These are phyloP conservation scores for Anguilla marmorata DNA, from an alignment of 2,797 vertebrate species.

Conservation along the genomic window DNA sequence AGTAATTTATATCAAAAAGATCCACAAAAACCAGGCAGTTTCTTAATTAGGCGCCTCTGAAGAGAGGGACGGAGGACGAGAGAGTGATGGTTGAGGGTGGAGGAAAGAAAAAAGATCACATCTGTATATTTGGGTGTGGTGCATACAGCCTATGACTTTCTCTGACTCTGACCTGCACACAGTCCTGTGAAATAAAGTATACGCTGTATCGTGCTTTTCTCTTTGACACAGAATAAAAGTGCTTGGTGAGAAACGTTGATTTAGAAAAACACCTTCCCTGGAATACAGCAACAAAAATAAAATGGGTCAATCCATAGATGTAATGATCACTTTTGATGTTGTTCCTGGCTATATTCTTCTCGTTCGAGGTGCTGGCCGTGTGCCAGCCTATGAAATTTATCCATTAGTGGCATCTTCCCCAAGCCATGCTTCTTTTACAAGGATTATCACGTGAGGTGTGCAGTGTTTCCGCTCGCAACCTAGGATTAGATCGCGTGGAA, in stretches of 20 bases:
- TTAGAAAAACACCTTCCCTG: conserved; percentile 80
- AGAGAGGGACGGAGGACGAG: conserved; percentile 57
- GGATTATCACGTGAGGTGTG: conserved; percentile 59
- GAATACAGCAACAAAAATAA: conserved; percentile 78
- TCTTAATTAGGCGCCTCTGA: conserved; percentile 95
- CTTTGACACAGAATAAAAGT: conserved; percentile 72
- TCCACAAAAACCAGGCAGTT: conserved; percentile 99
- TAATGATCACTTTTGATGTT: conserved; percentile 77
- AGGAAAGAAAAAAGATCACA: conserved; percentile 74
- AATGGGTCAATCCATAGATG: conserved; percentile 78
- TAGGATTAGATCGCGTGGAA: conserved; percentile 9
- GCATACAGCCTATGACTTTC: conserved; percentile 34
- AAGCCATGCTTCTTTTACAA: conserved; percentile 68
- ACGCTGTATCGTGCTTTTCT: conserved; percentile 19
- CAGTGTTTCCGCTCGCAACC: conserved; percentile 18
- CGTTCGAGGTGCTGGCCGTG: conserved; percentile 67
- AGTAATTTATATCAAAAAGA: conserved; percentile 99
- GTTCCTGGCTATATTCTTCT: conserved; percentile 77
- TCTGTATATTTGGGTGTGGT: conserved; percentile 84
- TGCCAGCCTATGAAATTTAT: conserved; percentile 73
- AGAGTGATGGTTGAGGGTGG: conserved; percentile 16
- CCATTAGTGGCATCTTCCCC: conserved; percentile 54
- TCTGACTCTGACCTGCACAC: neutral
- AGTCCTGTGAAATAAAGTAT: conserved; percentile 59
- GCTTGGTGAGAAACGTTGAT: conserved; percentile 79